phyloP scores from a whole-genome alignment of 2,113 vertebrate species.

The Pogona vitticeps region DNA sequence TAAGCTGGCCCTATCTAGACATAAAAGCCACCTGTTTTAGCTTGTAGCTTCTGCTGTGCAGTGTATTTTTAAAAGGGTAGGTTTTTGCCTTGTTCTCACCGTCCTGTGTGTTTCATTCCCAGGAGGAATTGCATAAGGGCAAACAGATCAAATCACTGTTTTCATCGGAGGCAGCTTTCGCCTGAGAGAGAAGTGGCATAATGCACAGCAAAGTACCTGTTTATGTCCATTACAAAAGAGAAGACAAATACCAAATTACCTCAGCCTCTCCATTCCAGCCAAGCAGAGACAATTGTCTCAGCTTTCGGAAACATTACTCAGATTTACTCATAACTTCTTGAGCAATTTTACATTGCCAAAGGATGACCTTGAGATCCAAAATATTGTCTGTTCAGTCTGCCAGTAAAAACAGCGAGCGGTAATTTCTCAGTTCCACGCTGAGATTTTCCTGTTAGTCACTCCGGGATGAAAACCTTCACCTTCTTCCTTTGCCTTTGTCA shows the following conservation, averaged over 20 bases:
- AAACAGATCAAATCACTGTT: conserved; percentile 19
- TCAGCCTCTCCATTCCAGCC: conserved; percentile 23
- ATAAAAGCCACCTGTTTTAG: background rate
- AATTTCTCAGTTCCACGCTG: conserved; percentile 24
- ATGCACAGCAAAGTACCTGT: conserved; percentile 11
- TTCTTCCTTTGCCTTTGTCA: background rate
- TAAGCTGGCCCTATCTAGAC: background rate
- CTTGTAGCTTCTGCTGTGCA: background rate
- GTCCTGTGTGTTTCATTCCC: background rate
- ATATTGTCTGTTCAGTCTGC: conserved; percentile 15
- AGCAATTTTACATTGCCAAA: conserved; percentile 23
- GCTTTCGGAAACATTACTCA: conserved; percentile 29
- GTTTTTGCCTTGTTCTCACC: background rate
- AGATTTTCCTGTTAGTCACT: conserved; percentile 6
- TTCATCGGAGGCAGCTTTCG: background rate
- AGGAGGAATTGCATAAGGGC: background rate
- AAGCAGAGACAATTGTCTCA: conserved; percentile 25
- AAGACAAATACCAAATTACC: conserved; percentile 28
- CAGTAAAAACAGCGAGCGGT: background rate
- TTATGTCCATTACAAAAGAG: conserved; percentile 31
- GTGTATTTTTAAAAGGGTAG: conserved; percentile 4
- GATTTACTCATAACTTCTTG: conserved; percentile 20
- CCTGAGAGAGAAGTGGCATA: background rate
- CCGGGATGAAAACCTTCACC: background rate
- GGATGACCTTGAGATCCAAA: conserved; percentile 16